phyloP scores from a whole-genome alignment of 2,797 vertebrate genomes.

The Allochrocebus solatus region DNA sequence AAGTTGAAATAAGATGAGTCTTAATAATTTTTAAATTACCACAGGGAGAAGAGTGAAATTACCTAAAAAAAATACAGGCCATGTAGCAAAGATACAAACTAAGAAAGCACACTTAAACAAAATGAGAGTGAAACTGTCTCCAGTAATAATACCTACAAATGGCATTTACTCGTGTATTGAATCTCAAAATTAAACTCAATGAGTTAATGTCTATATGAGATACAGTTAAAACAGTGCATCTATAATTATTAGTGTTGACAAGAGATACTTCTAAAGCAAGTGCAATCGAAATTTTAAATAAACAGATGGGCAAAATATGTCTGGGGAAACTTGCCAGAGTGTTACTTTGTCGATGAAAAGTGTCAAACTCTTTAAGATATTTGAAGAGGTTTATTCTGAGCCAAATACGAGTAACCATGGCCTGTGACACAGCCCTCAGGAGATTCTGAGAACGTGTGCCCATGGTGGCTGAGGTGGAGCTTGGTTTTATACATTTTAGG shows the following conservation, averaged over 20 bases:
- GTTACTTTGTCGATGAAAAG: not conserved
- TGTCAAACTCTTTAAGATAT: no score
- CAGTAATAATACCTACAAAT: not conserved
- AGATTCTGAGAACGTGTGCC: no score
- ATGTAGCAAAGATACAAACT: not conserved
- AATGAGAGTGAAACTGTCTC: not conserved
- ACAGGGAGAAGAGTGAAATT: not conserved
- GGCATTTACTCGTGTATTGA: not conserved
- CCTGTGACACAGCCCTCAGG: no score
- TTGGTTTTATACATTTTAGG: no score
- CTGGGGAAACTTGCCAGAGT: not conserved
- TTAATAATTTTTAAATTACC: conserved; percentile 11
- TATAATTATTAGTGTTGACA: not conserved
- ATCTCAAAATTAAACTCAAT: not conserved
- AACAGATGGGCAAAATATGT: not conserved
- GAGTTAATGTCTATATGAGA: not conserved
- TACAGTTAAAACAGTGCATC: not conserved
- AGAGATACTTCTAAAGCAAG: not conserved
- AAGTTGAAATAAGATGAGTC: not conserved
- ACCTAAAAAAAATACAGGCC: not conserved
- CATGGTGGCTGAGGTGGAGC: fast-evolving
- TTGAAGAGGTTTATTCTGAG: no score
- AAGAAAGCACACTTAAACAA: not conserved
- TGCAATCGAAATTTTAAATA: not conserved
- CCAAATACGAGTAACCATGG: no score